A percentile compares a stretch with the other conserved stretches of the same genome.
Conservation (phyloP, 1,140 invertebrate species). For the Plutomurus gul region DNA sequence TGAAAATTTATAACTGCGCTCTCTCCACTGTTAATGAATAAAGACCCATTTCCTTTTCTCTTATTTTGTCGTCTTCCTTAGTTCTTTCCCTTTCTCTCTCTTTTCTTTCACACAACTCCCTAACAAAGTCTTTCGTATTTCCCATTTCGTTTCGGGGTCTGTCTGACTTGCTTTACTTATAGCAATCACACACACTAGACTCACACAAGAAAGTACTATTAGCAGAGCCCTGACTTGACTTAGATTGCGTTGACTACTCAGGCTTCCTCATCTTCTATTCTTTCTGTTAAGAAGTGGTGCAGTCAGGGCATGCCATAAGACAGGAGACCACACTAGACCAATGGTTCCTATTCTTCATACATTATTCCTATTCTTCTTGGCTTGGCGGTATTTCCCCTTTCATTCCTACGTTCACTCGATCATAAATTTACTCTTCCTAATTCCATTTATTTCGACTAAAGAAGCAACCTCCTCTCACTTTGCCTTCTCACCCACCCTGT, state of each 20-base stretch:
- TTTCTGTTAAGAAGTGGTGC: too few relatives aligned
- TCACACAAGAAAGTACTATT: background rate
- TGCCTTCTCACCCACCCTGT: slow-evolving; percentile 20
- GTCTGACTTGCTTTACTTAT: background rate
- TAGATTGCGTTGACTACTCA: too few relatives aligned
- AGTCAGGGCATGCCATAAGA: background rate
- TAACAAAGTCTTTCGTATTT: slow-evolving; percentile 2
- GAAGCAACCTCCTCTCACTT: slow-evolving; percentile 25
- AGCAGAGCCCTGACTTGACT: background rate
- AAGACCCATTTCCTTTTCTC: slow-evolving; percentile 33
- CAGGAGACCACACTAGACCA: background rate
- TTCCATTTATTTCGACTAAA: slow-evolving; percentile 35
- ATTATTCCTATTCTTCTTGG: slow-evolving; percentile 20
- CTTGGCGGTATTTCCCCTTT: slow-evolving; percentile 1
- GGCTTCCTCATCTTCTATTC: too few relatives aligned
- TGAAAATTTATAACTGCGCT: slow-evolving; percentile 28
- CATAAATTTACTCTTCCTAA: slow-evolving; percentile 35
- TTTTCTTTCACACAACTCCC: slow-evolving; percentile 20
- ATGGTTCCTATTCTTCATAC: slow-evolving; percentile 11
- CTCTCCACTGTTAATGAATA: slow-evolving; percentile 40
- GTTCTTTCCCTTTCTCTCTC: slow-evolving; percentile 31
- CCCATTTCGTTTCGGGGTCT: slow-evolving; percentile 18
- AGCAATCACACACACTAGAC: background rate
- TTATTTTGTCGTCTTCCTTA: slow-evolving; percentile 13
- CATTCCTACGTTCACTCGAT: slow-evolving; percentile 30